These are phyloP conservation scores for Drosophila bipectinata DNA, from an alignment of 1,140 invertebrate genomes.

Conservation along the genomic window DNA sequence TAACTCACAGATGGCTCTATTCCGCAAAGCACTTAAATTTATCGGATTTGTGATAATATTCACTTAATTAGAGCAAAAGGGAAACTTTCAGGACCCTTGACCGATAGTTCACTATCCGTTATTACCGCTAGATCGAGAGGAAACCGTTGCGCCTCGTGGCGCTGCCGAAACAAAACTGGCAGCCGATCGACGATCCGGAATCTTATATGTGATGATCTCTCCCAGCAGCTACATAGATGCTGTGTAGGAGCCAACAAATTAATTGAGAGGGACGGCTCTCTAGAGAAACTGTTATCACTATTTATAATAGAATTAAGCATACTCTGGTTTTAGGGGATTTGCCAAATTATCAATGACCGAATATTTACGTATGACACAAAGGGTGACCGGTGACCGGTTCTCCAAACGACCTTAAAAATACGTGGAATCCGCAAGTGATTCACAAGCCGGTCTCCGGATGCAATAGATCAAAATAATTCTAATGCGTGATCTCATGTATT, in stretches of 20 bases:
- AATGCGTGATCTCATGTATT: conserved; percentile 54
- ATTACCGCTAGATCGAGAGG: not conserved
- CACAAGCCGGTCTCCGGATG: conserved; percentile 49
- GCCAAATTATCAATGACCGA: conserved; percentile 4
- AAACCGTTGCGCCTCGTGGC: conserved; percentile 53
- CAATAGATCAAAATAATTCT: conserved; percentile 56
- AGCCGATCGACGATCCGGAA: conserved; percentile 31
- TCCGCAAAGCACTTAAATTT: not conserved
- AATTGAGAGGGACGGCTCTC: not conserved
- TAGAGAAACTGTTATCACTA: not conserved
- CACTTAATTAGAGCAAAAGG: not conserved
- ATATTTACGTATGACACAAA: conserved; percentile 48
- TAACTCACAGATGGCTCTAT: not conserved
- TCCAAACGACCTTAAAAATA: conserved; percentile 61
- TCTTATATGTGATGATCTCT: conserved; percentile 60
- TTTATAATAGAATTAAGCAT: not conserved
- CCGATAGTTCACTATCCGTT: conserved; percentile 43
- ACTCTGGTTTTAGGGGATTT: conserved; percentile 18
- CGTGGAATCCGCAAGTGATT: conserved; percentile 31
- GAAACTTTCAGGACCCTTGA: conserved; percentile 9
- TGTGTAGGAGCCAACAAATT: conserved; percentile 5
- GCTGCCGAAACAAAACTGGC: conserved; percentile 68
- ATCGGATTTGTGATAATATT: conserved; percentile 6
- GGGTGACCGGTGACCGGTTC: conserved; percentile 26
- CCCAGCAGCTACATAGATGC: not conserved